Evolutionary conservation across 2,113 vertebrate genomes (phyloP).

Genomic region (Anser brachyrhynchus): DNA sequence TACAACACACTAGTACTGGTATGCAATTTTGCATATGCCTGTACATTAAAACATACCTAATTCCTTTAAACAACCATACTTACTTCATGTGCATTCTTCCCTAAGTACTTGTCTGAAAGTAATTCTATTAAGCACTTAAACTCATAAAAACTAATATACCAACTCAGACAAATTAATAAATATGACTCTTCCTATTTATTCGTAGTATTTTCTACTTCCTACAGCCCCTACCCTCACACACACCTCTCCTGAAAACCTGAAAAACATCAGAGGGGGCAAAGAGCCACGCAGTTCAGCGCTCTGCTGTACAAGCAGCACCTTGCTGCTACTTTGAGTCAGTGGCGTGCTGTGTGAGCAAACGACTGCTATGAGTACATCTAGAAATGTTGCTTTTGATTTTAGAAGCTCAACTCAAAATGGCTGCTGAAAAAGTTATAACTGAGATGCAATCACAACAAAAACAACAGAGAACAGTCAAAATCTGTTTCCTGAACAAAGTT

Average conservation of each 20-base stretch:
- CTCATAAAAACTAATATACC: neutral
- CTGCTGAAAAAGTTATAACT: neutral
- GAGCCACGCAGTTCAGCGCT: accelerated
- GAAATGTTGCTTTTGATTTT: neutral
- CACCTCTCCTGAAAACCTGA: neutral
- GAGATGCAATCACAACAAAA: neutral
- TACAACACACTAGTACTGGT: neutral
- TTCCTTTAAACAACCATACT: neutral
- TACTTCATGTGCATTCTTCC: neutral
- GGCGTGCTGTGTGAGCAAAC: neutral
- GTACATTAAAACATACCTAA: neutral
- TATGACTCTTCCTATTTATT: neutral
- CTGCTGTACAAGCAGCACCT: neutral
- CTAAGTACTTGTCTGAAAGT: neutral
- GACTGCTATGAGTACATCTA: neutral
- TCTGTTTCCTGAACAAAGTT: neutral
- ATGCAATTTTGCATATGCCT: neutral
- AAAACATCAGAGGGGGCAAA: neutral
- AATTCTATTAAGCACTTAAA: neutral
- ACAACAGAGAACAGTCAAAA: neutral
- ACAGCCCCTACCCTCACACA: neutral
- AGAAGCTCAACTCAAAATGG: neutral
- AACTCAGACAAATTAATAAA: neutral
- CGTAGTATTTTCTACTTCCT: neutral
- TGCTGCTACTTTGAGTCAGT: neutral